Percentiles rank a stretch among this genome's conserved stretches.
These are phyloP conservation scores for Selene dorsalis DNA, from an alignment of 2,797 vertebrate genomes.

Conservation along the genomic window DNA sequence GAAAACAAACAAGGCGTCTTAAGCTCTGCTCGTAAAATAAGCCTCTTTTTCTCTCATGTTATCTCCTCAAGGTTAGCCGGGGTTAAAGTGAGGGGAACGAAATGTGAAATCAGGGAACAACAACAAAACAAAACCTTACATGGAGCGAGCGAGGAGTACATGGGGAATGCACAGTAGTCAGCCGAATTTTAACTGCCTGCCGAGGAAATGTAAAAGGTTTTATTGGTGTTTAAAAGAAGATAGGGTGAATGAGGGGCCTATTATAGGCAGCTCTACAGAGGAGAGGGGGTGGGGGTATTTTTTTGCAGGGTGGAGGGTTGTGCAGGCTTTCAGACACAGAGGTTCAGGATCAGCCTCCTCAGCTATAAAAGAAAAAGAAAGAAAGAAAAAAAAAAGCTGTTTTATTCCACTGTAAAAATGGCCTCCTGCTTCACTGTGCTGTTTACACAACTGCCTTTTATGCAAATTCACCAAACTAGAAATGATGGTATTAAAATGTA, in stretches of 20 bases:
- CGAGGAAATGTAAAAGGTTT: constrained; percentile 82
- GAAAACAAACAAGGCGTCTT: constrained; percentile 59
- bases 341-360: constrained; percentile 67
- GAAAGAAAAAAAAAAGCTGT: constrained; percentile 65
- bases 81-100: constrained; percentile 4
- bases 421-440: constrained; percentile 58
- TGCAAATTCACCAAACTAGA: constrained; percentile 70
- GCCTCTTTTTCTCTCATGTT: constrained; percentile 25
- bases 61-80: constrained; percentile 34
- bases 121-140: constrained; percentile 12
- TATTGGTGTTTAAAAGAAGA: constrained; percentile 74
- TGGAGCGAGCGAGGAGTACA: constrained; percentile 21
- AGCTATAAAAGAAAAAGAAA: constrained; percentile 65
- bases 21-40: constrained; percentile 43
- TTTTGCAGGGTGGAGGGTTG: constrained; percentile 18
- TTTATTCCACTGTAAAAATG: constrained; percentile 66
- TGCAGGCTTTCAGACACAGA: constrained; percentile 67
- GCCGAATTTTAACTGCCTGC: constrained; percentile 68
- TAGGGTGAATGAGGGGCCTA: constrained; percentile 67
- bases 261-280: constrained; percentile 61
- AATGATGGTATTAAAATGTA: constrained; percentile 75
- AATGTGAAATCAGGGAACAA: not conserved
- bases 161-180: constrained; percentile 53
- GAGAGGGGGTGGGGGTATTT: constrained; percentile 20
- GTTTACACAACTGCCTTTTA: constrained; percentile 79